Evolutionary conservation across 2,888 invertebrate species (phyloP).

Genomic region (Trachelus iudaicus): DNA sequence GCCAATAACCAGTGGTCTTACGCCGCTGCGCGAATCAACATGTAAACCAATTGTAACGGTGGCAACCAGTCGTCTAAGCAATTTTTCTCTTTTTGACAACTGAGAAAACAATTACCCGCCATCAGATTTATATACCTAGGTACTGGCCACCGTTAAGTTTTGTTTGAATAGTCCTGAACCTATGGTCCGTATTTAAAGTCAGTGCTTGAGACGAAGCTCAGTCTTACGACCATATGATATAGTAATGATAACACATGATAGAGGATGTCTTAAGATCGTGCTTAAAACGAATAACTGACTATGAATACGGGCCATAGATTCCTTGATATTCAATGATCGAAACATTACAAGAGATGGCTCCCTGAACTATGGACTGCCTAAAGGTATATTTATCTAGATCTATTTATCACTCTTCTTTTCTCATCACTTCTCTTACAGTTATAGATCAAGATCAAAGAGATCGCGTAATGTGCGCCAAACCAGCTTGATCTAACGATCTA

Average conservation of each 20-base stretch:
- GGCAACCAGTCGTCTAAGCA: slow-evolving; percentile 17
- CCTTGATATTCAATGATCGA: not conserved
- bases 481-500: slow-evolving; percentile 25
- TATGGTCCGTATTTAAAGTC: too few relatives aligned
- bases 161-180: not conserved
- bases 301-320: not conserved
- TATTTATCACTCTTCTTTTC: not conserved
- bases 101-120: slow-evolving; percentile 31
- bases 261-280: too few relatives aligned
- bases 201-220: too few relatives aligned
- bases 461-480: slow-evolving; percentile 24
- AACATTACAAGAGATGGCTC: not conserved
- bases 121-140: not conserved
- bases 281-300: too few relatives aligned
- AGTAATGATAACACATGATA: too few relatives aligned
- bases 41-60: slow-evolving; percentile 60
- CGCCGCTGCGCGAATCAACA: slow-evolving; percentile 46
- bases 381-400: not conserved
- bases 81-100: slow-evolving; percentile 29
- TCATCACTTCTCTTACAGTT: not conserved
- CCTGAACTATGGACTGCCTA: not conserved
- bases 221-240: too few relatives aligned
- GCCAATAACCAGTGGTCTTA: slow-evolving; percentile 50
- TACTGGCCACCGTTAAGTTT: not conserved
- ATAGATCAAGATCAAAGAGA: slow-evolving; percentile 16